Percentiles rank a stretch among this genome's conserved stretches.
phyloP scores from a whole-genome alignment of 2,888 invertebrate genomes.

The Netelia virgata region DNA sequence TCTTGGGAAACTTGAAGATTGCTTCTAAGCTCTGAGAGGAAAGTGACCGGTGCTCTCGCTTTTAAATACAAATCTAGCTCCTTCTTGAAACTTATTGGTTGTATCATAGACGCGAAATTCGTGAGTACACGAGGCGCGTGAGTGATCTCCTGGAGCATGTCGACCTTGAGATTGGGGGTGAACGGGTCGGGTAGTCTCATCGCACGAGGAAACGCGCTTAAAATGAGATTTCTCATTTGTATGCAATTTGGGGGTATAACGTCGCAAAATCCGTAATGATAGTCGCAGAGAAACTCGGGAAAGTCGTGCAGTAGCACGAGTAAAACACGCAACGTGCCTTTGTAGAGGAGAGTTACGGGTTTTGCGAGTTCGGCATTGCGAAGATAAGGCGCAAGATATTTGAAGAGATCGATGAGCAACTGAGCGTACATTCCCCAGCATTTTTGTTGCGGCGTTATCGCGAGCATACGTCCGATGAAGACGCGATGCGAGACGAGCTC shows the following conservation, averaged over 20 bases:
- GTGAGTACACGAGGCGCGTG: slow-evolving; percentile 95
- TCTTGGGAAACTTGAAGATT: slow-evolving; percentile 95
- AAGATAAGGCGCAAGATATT: slow-evolving; percentile 98
- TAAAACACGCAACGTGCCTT: slow-evolving; percentile 97
- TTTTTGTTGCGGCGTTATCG: slow-evolving; percentile 96
- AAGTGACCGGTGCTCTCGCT: slow-evolving; percentile 97
- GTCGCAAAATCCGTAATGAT: slow-evolving; percentile 99
- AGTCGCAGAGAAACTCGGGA: slow-evolving; percentile 99
- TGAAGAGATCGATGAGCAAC: slow-evolving; percentile 97
- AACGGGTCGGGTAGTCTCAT: slow-evolving; percentile 99
- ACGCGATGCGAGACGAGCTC: slow-evolving; percentile 98
- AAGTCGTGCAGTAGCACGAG: slow-evolving; percentile 99
- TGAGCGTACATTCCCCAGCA: slow-evolving; percentile 99
- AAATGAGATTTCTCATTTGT: slow-evolving; percentile 98
- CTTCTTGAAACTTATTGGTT: slow-evolving; percentile 95
- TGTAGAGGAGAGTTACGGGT: slow-evolving; percentile 97
- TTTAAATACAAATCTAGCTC: slow-evolving; percentile 98
- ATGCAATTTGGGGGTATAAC: slow-evolving; percentile 99
- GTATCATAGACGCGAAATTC: slow-evolving; percentile 94
- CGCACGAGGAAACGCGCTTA: slow-evolving; percentile 98
- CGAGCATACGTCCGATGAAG: slow-evolving; percentile 97
- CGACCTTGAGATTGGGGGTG: slow-evolving; percentile 98
- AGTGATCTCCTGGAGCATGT: slow-evolving; percentile 95
- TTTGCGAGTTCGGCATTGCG: slow-evolving; percentile 98
- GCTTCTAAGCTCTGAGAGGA: slow-evolving; percentile 95